Evolutionary conservation across 2,797 vertebrate species (phyloP).

Genomic region (Esox masquinongy): DNA sequence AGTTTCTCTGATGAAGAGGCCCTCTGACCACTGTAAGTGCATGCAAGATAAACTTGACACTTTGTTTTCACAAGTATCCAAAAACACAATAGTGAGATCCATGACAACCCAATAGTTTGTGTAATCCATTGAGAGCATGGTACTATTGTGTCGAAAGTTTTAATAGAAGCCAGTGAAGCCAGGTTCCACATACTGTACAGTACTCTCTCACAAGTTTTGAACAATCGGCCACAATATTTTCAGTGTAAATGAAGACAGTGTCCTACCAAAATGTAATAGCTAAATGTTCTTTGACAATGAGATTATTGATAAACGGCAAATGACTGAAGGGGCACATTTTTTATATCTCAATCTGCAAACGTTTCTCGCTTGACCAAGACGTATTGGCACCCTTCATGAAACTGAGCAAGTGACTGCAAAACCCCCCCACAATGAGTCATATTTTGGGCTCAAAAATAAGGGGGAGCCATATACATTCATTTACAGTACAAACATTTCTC

Average conservation of each 20-base stretch:
- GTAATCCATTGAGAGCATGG: conserved; percentile 16
- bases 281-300: not conserved
- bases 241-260: not conserved
- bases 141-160: conserved; percentile 22
- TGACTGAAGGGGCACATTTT: not conserved
- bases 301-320: not conserved
- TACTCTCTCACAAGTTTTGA: not conserved
- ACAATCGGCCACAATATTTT: not conserved
- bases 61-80: conserved; percentile 43
- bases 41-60: conserved; percentile 60
- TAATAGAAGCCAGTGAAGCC: conserved; percentile 19
- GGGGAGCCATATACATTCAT: too few species aligned
- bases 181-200: conserved; percentile 23
- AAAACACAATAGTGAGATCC: conserved; percentile 53
- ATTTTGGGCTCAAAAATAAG: too few species aligned
- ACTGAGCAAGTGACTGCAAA: too few species aligned
- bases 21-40: conserved; percentile 30
- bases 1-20: conserved; percentile 37
- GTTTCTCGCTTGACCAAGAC: too few species aligned
- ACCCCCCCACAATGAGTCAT: too few species aligned
- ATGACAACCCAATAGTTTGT: conserved; percentile 44
- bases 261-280: not conserved
- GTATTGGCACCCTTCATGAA: too few species aligned
- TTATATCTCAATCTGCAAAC: not conserved
- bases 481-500: too few species aligned